Percentiles rank a stretch among this genome's conserved stretches.
Evolutionary conservation across 2,797 vertebrate genomes (phyloP).

Genomic region (Coracias cyanogaster): DNA sequence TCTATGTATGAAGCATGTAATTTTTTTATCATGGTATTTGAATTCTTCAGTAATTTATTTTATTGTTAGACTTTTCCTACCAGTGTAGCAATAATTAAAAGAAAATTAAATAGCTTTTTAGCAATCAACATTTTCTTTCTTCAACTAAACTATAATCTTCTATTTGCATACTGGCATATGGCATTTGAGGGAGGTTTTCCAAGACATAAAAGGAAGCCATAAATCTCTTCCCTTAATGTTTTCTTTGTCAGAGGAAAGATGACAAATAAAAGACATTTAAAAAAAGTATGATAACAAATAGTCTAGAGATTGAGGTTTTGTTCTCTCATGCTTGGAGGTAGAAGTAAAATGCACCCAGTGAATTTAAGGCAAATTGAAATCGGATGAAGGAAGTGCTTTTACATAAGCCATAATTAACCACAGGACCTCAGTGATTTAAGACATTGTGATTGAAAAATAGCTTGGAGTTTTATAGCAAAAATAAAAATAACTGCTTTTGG

Average conservation of each 20-base stretch:
- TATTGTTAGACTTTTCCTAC: background rate
- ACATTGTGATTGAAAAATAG: background rate
- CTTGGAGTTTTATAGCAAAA: background rate
- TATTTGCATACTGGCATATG: constrained; percentile 23
- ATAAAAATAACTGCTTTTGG: background rate
- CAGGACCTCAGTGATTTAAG: background rate
- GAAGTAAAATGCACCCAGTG: background rate
- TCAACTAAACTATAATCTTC: background rate
- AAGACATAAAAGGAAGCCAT: constrained; percentile 10
- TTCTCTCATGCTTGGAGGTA: background rate
- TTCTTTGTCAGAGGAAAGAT: background rate
- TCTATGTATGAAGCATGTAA: background rate
- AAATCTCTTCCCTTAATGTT: background rate
- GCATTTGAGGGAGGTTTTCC: constrained; percentile 22
- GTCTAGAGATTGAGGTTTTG: background rate
- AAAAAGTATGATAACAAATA: background rate
- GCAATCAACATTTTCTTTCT: constrained; percentile 22
- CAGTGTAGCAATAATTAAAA: background rate
- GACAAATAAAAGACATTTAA: background rate
- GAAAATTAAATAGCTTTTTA: constrained; percentile 41
- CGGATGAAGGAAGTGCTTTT: background rate
- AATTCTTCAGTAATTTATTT: background rate
- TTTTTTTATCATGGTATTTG: background rate
- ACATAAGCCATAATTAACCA: background rate
- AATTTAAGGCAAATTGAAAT: constrained; percentile 11